Conservation (phyloP, 2,797 vertebrate genomes). For the Chelonia mydas region DNA sequence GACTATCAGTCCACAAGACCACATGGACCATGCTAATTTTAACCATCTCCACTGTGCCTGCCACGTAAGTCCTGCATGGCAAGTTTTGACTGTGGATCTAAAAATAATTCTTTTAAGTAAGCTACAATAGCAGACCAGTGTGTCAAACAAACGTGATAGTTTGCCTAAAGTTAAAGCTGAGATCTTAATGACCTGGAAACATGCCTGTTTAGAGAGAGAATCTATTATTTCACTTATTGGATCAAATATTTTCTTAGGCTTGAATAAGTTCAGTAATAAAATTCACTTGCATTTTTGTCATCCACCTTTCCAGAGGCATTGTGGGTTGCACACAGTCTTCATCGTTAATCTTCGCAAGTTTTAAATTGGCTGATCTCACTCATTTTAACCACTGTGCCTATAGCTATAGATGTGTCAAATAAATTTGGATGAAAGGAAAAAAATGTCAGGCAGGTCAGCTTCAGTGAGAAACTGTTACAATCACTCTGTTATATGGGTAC, state of each 20-base stretch:
- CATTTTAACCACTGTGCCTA: conserved; percentile 47
- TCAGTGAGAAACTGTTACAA: conserved; percentile 4
- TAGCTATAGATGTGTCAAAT: conserved; percentile 55
- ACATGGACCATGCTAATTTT: neutral
- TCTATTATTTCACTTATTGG: conserved; percentile 23
- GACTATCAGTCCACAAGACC: neutral
- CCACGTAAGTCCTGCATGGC: neutral
- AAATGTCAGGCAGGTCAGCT: neutral
- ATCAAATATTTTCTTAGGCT: conserved; percentile 22
- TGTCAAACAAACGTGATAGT: neutral
- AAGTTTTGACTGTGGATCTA: neutral
- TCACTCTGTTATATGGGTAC: conserved; percentile 8
- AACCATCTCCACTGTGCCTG: neutral
- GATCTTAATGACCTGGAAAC: conserved; percentile 46
- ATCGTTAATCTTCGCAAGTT: conserved; percentile 47
- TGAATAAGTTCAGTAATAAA: conserved; percentile 50
- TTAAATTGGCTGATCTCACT: conserved; percentile 32
- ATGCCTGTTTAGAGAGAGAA: conserved; percentile 19
- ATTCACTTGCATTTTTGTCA: conserved; percentile 47
- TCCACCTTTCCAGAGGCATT: neutral
- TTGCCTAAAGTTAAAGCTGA: conserved; percentile 42
- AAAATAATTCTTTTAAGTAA: conserved; percentile 13
- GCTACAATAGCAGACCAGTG: neutral
- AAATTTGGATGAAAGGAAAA: conserved; percentile 40
- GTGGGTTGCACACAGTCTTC: conserved; percentile 19